Evolutionary conservation across 2,888 invertebrate species (phyloP).

Genomic region (Neria commutata): DNA sequence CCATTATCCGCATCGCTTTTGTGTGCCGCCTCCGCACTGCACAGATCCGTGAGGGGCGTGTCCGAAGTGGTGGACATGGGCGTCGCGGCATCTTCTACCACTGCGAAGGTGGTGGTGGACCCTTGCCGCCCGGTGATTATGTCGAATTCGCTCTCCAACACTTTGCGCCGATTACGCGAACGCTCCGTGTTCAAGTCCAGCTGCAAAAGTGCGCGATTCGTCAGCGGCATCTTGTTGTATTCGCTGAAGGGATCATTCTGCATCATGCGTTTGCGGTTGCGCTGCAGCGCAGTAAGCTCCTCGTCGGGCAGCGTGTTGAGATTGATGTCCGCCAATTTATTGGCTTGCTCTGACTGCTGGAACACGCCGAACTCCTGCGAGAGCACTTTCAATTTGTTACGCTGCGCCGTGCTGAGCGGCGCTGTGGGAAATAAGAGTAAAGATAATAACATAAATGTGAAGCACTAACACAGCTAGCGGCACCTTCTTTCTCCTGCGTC

Average conservation of each 20-base stretch:
- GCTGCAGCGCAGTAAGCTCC: constrained; percentile 54
- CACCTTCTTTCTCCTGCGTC: no score
- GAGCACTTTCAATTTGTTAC: constrained; percentile 68
- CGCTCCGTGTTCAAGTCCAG: constrained; percentile 46
- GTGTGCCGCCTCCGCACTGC: constrained; percentile 24
- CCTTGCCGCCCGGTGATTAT: constrained; percentile 37
- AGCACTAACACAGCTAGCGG: neutral
- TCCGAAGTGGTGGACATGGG: constrained; percentile 44
- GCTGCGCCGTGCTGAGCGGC: constrained; percentile 66
- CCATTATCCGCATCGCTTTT: constrained; percentile 11
- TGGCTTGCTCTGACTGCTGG: constrained; percentile 46
- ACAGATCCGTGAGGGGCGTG: constrained; percentile 10
- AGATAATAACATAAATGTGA: neutral
- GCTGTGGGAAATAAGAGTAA: neutral
- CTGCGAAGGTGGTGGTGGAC: constrained; percentile 22
- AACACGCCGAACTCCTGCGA: constrained; percentile 66
- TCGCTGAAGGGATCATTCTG: constrained; percentile 47
- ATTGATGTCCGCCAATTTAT: constrained; percentile 47
- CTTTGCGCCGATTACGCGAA: constrained; percentile 42
- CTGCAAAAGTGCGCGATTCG: constrained; percentile 36
- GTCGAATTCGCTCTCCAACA: constrained; percentile 47
- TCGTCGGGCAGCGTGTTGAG: constrained; percentile 37
- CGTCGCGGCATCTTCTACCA: constrained; percentile 23
- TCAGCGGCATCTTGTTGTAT: constrained; percentile 38
- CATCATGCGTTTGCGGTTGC: constrained; percentile 58